Base-by-base conservation (phyloP, 1,140 invertebrate species). In the Drosophila varians region DNA sequence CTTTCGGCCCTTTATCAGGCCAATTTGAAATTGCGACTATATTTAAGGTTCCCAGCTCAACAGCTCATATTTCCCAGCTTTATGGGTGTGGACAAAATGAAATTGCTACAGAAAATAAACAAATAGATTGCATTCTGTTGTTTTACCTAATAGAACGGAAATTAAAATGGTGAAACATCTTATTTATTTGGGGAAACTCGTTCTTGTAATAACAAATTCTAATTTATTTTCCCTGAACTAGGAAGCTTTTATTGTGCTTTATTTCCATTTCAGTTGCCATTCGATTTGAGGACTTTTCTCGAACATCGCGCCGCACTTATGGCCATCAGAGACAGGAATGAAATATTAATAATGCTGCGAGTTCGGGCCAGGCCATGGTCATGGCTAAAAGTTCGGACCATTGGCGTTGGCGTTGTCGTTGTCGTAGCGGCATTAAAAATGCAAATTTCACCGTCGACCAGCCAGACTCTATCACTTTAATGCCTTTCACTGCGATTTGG, bases 401-500 rank as follows among this genome's bases (percentile, higher is more conserved):
- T 8, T 4, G 3, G 36, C 12, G 42, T 61, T 38, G 28, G 12
- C 38, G 16, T 42, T 14, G 36, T 43, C 40, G 28, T 19, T 52
- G 49, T 56, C 65, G 70, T 79, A 76, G 75, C 55, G 66, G 56
- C 82, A 73, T 83, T 58, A 77, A 73, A 84, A 84, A 86, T 86
- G 76, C 76, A 86, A 80, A 86, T 87, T 83, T 86, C 70, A 58
- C 70, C 55, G 54, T 72, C 65, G 38, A 51, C 34, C 58, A 40
- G 62, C 61, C 76, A 56, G 75, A 76, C 70, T 84, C 70, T 84
- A 84, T 84, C 80, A 82, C 69, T 87, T 82, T 87, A 86, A 87
- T 86, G 77, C 82, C 80, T 86, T 86, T 86, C 82, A 87, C 82
- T 87, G 60, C 73, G 82, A 86, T 86, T 86, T 64, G 57, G 28